Base-by-base conservation (phyloP, 2,797 vertebrate species). In the Phoebastria nigripes region DNA sequence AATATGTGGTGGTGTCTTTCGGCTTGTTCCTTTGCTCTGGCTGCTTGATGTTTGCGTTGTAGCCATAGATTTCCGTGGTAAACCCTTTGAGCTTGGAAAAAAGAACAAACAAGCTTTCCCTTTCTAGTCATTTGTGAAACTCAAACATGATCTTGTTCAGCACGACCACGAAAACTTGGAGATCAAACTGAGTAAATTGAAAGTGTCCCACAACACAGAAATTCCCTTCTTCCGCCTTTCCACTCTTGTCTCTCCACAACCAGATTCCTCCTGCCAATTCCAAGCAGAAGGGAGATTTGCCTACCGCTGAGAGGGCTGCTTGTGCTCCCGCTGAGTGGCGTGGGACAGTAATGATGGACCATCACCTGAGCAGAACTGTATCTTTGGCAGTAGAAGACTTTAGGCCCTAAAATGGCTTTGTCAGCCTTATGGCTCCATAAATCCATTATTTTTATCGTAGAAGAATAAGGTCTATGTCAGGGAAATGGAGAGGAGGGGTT, bases 151-250 rank as follows among this genome's bases (percentile, higher is more conserved):
- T 89, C 93, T 95, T 90, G 91, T 73, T 92, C 91, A 86, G 82
- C 55, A 22, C 5, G 6, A 96, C 96, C 96, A 96, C 91, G 77
- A 97, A 94, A 96, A 87, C 86, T 76, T 93, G 79, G 55, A 97
- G 90, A 90, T 97, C 87, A 81, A 94, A 82, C 88, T 8, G 10
- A 94, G 63, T 47, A 81, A 97, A 90, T 89, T 65, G 76, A 77
- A 93, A 97, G 58, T 89, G 92, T 89, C 93, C 93, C 96, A 96
- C 95, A 97, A 93, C 87, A 96, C 73, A 96, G 87, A 88, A 91
- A 94, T 89, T 88, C 87, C 56, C 84, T 79, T 37, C 70, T 93
- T 91, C 85, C 0, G 42, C 89, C 72, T 76, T 90, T 94, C 58
- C 39, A 25, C 65, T 93, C 65, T 89, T 63, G 56, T 85, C 78